Evolutionary conservation across 1,140 invertebrate genomes (phyloP).

Genomic region (Pentalonia nigronervosa): DNA sequence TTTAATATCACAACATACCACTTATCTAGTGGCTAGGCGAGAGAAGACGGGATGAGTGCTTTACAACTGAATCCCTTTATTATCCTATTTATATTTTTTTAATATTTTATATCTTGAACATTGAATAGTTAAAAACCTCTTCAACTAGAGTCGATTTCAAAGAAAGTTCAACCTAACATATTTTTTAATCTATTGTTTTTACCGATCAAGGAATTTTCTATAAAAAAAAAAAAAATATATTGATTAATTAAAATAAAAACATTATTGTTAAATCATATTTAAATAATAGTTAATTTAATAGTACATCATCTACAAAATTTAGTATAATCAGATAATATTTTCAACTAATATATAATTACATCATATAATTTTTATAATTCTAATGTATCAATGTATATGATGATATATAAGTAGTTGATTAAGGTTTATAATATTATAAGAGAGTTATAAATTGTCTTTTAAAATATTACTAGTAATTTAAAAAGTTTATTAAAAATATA

Average conservation of each 20-base stretch:
- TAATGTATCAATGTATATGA: too few species aligned
- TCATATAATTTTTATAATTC: not conserved
- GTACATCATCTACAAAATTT: not conserved
- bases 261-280: not conserved
- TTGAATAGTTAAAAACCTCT: not conserved
- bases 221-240: too few species aligned
- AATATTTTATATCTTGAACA: too few species aligned
- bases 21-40: too few species aligned
- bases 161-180: not conserved
- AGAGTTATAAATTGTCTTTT: not conserved
- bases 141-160: not conserved
- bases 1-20: not conserved
- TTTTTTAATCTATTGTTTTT: not conserved
- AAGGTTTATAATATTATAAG: not conserved
- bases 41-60: too few species aligned
- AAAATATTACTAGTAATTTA: not conserved
- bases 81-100: too few species aligned
- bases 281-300: not conserved
- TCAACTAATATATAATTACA: too few species aligned
- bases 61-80: too few species aligned
- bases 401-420: not conserved
- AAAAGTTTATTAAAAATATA: not conserved
- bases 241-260: not conserved
- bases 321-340: not conserved
- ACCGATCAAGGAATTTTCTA: not conserved